These are phyloP conservation scores for Hemichromis elongatus DNA, from an alignment of 2,113 vertebrate genomes.

Conservation along the genomic window DNA sequence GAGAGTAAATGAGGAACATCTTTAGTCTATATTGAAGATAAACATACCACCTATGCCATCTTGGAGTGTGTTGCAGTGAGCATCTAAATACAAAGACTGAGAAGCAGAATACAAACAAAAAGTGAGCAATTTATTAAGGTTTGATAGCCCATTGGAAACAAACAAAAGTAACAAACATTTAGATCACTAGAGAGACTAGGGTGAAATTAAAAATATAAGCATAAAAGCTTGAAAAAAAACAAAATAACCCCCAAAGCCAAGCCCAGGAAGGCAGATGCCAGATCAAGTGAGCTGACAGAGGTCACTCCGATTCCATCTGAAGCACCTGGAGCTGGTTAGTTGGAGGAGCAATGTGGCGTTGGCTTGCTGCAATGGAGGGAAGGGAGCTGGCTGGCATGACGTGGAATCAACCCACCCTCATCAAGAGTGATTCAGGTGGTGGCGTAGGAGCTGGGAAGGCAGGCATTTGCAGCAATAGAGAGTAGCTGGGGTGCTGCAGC, in stretches of 20 bases:
- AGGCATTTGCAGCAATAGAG: neutral
- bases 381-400: neutral
- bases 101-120: neutral
- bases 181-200: neutral
- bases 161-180: neutral
- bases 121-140: neutral
- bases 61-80: neutral
- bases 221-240: neutral
- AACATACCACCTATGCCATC: neutral
- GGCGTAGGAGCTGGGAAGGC: neutral
- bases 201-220: too few relatives aligned
- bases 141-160: neutral
- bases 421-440: neutral
- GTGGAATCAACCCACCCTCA: neutral
- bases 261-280: neutral
- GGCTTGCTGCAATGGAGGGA: neutral
- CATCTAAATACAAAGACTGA: neutral
- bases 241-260: neutral
- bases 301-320: neutral
- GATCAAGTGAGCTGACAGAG: neutral
- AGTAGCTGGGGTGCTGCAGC: neutral
- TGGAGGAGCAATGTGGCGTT: neutral
- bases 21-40: neutral
- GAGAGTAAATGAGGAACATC: neutral
- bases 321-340: neutral